Evolutionary conservation across 2,797 vertebrate species (phyloP).

Genomic region (Gouania willdenowi): DNA sequence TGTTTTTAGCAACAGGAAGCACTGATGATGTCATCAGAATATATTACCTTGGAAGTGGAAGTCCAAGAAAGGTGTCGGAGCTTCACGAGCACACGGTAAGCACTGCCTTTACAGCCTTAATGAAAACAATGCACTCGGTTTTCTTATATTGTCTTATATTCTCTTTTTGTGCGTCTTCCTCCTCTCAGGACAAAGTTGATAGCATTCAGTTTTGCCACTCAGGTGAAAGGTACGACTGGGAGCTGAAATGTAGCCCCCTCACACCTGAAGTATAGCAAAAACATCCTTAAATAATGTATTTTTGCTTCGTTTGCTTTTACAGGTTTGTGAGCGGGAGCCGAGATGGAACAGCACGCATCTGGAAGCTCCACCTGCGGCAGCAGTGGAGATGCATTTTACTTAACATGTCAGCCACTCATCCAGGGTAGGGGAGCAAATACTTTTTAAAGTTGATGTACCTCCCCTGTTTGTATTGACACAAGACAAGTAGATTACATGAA

Average conservation of each 20-base stretch:
- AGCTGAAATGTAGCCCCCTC: no score
- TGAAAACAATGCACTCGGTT: background rate
- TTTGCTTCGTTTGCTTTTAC: background rate
- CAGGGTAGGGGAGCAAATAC: constrained; percentile 74
- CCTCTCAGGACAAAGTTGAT: constrained; percentile 92
- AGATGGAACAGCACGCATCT: constrained; percentile 93
- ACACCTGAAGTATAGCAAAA: no score
- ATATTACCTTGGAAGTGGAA: constrained; percentile 92
- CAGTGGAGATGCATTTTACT: constrained; percentile 90
- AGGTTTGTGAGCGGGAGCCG: constrained; percentile 98
- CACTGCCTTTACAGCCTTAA: no score
- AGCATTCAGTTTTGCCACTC: constrained; percentile 95
- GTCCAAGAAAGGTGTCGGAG: constrained; percentile 91
- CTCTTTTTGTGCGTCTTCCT: background rate
- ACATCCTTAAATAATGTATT: no score
- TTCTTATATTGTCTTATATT: background rate
- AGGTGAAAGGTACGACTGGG: constrained; percentile 83
- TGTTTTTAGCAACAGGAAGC: constrained; percentile 96
- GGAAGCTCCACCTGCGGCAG: constrained; percentile 85
- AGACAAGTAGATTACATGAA: background rate
- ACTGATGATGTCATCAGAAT: constrained; percentile 97
- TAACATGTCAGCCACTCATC: constrained; percentile 88
- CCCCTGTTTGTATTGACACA: background rate
- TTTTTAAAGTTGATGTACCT: background rate
- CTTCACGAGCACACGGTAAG: constrained; percentile 93